These are phyloP conservation scores for Spatula versicolor DNA, from an alignment of 2,797 vertebrate species.

Conservation along the genomic window DNA sequence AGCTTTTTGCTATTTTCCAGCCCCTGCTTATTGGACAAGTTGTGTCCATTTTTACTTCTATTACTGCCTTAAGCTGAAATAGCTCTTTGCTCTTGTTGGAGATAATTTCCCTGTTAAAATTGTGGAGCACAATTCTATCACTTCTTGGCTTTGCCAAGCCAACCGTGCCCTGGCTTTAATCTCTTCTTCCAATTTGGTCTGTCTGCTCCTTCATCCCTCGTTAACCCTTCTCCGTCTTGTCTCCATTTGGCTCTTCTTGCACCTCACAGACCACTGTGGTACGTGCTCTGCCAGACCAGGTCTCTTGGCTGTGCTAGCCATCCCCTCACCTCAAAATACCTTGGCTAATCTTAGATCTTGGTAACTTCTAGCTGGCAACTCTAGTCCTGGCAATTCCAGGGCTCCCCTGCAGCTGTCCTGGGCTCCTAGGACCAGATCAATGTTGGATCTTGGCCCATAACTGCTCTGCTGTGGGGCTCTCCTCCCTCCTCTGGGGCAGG, in stretches of 20 bases:
- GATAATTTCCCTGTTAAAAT: slow-evolving; percentile 28
- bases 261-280: not conserved
- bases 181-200: not conserved
- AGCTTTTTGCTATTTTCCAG: slow-evolving; percentile 26
- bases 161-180: slow-evolving; percentile 15
- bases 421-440: not conserved
- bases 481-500: not conserved
- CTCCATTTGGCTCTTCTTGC: not conserved
- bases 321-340: not conserved
- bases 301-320: not conserved
- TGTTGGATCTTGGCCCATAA: not conserved
- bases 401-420: not conserved
- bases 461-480: not conserved
- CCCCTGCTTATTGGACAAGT: not conserved
- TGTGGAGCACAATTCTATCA: not conserved
- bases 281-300: not conserved
- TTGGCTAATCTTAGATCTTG: not conserved
- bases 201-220: not conserved
- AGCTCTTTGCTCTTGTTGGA: slow-evolving; percentile 9
- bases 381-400: not conserved
- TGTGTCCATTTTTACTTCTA: slow-evolving; percentile 1
- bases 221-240: not conserved
- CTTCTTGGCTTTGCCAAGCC: slow-evolving; percentile 5
- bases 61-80: slow-evolving; percentile 35
- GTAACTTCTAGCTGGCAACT: not conserved